These are phyloP conservation scores for Eumaeus atala DNA, from an alignment of 1,140 invertebrate genomes.

Conservation along the genomic window DNA sequence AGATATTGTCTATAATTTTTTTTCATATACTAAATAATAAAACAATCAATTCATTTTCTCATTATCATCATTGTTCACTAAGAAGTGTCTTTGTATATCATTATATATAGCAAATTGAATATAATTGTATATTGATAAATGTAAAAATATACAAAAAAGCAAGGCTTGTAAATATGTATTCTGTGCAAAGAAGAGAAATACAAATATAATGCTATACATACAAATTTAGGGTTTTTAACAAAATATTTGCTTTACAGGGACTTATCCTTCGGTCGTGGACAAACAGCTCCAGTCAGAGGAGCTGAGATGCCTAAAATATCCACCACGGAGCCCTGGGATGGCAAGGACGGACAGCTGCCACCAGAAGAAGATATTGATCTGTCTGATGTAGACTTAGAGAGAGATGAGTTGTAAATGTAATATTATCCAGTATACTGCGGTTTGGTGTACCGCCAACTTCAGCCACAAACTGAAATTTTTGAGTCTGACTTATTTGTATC, in stretches of 20 bases:
- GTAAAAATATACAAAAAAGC: too few species aligned
- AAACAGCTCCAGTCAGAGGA: slow-evolving; percentile 92
- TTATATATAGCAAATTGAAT: too few species aligned
- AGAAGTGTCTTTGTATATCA: too few species aligned
- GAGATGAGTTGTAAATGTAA: slow-evolving; percentile 85
- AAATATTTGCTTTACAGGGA: slow-evolving; percentile 83
- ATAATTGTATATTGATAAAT: too few species aligned
- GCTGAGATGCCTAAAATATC: slow-evolving; percentile 87
- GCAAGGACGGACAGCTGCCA: slow-evolving; percentile 94
- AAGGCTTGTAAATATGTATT: too few species aligned
- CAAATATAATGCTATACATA: too few species aligned
- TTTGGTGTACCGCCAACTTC: background rate
- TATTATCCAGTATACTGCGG: slow-evolving; percentile 8
- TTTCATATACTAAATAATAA: too few species aligned
- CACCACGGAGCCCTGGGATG: slow-evolving; percentile 92
- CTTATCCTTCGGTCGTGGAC: slow-evolving; percentile 94
- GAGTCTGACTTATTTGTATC: slow-evolving; percentile 1
- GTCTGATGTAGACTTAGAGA: slow-evolving; percentile 92
- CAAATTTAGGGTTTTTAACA: slow-evolving; percentile 9
- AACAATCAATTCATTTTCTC: too few species aligned
- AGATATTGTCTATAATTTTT: too few species aligned
- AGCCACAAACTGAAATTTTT: background rate
- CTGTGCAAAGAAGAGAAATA: too few species aligned
- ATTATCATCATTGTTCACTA: too few species aligned
- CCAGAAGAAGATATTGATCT: slow-evolving; percentile 95